Base-by-base conservation (phyloP, 2,888 invertebrate species). In the Marronus borbonicus region DNA sequence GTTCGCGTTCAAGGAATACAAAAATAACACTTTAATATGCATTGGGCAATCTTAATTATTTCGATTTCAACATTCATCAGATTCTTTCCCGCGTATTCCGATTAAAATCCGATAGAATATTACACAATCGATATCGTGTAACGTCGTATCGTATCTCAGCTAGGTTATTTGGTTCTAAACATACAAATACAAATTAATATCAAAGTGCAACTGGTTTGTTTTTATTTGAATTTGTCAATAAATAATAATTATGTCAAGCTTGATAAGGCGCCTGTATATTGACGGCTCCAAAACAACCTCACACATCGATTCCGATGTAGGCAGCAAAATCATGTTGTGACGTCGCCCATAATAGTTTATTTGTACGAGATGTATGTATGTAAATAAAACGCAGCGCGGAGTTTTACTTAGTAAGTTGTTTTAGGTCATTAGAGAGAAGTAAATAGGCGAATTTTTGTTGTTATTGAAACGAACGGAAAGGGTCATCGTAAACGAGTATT, bases 211-310 rank as follows among this genome's bases (percentile, higher is more conserved):
- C 62, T 64, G 76, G 65, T 76, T 76, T 79, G 79, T 79, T 79
- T 79, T 79, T 65, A 83, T 82, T 83, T 82, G 83, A 84, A 84
- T 82, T 83, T 79, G 79, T 75, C 78, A 81, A 83, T 84, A 82
- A 83, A 81, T 81, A 79, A 80, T 83, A 82, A 83, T 84, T 83
- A 83, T 83, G 82, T 83, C 82, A 81, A 80, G 76, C 28, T 55
- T 78, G 83, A 82, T 83, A 82, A 83, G 83, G 81, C 60, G 24
- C 39, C 39, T 68, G 31, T 31, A 64, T 69, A 69, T 68, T 39
- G 50, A 50, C 62, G 36, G 28, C 28, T 76, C 52, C 68, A 68
- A 69, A 77, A 77, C 77, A 77, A 70, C 77, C 77, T 49, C 77
- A 77, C 77, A 76, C 76, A 65, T 76, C 39, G 65, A 70, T 50